A percentile compares a stretch with the other conserved stretches of the same genome.
Conservation (phyloP, 2,888 invertebrate genomes). For the Aleiodes alternator region DNA sequence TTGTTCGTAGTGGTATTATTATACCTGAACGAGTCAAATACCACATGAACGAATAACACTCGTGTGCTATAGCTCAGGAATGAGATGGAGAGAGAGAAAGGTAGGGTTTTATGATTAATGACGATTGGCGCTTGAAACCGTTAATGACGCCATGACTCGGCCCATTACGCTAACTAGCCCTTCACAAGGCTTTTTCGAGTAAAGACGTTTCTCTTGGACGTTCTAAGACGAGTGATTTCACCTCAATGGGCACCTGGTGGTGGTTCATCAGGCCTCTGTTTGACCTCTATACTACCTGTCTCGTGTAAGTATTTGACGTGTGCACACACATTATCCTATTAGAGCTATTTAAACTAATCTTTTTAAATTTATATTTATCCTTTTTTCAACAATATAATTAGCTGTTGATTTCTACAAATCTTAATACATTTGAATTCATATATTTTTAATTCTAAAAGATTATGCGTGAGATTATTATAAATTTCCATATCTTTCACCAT, state of each 20-base stretch:
- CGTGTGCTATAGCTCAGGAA: too few relatives aligned
- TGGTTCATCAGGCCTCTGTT: conserved; percentile 46
- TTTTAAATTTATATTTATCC: conserved; percentile 1
- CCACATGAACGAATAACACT: conserved; percentile 39
- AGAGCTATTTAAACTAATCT: conserved; percentile 43
- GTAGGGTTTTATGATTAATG: conserved; percentile 71
- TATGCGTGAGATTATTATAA: too few relatives aligned
- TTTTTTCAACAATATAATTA: conserved; percentile 9
- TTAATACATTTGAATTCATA: not conserved
- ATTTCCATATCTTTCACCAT: too few relatives aligned
- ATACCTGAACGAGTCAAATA: conserved; percentile 34
- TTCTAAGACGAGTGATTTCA: conserved; percentile 46
- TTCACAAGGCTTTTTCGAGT: conserved; percentile 55
- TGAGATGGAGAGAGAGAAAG: conserved; percentile 39
- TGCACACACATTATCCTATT: conserved; percentile 34
- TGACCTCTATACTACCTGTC: conserved; percentile 32
- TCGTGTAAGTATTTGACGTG: conserved; percentile 15
- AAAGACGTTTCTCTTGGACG: conserved; percentile 45
- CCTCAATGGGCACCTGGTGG: conserved; percentile 42
- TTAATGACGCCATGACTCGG: conserved; percentile 74
- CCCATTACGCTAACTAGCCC: conserved; percentile 71
- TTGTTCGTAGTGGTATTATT: conserved; percentile 51
- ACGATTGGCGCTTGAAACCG: conserved; percentile 66
- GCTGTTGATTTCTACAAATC: not conserved
- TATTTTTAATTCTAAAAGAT: not conserved